Evolutionary conservation across 2,888 invertebrate genomes (phyloP).

Genomic region (Pharmacophagus antenor): DNA sequence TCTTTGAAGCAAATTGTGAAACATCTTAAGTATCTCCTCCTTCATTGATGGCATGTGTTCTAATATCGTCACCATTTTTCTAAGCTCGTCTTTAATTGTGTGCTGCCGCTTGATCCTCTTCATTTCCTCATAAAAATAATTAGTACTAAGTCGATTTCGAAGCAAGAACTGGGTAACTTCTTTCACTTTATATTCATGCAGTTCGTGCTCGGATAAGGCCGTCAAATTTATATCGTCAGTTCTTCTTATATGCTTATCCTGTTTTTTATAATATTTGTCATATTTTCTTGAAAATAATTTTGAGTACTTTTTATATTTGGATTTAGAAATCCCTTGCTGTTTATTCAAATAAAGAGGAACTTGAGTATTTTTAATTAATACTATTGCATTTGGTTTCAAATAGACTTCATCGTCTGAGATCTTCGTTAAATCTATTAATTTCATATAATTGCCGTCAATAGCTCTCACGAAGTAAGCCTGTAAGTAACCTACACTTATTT

Average conservation of each 20-base stretch:
- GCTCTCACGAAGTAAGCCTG: not conserved
- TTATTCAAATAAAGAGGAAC: not conserved
- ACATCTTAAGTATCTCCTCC: constrained; percentile 38
- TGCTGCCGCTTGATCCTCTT: constrained; percentile 40
- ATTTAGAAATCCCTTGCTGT: not conserved
- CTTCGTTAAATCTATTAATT: not conserved
- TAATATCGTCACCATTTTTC: constrained; percentile 45
- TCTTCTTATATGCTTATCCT: not conserved
- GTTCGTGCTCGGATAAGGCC: not conserved
- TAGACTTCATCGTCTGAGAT: not conserved
- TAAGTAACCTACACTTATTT: not conserved
- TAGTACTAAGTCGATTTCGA: constrained; percentile 36
- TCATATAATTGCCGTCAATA: not conserved
- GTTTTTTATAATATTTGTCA: not conserved
- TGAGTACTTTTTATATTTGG: not conserved
- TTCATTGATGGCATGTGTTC: constrained; percentile 37
- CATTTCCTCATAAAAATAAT: constrained; percentile 49
- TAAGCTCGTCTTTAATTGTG: constrained; percentile 41
- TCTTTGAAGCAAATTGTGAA: constrained; percentile 10
- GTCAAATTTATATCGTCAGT: not conserved
- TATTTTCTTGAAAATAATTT: not conserved
- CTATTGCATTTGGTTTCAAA: constrained; percentile 1
- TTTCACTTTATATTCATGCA: constrained; percentile 32
- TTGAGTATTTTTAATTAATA: not conserved
- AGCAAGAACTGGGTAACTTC: constrained; percentile 41